Percentiles rank a stretch among this genome's conserved stretches.
These are phyloP conservation scores for Eupeodes latifasciatus DNA, from an alignment of 2,888 invertebrate genomes.

Conservation along the genomic window DNA sequence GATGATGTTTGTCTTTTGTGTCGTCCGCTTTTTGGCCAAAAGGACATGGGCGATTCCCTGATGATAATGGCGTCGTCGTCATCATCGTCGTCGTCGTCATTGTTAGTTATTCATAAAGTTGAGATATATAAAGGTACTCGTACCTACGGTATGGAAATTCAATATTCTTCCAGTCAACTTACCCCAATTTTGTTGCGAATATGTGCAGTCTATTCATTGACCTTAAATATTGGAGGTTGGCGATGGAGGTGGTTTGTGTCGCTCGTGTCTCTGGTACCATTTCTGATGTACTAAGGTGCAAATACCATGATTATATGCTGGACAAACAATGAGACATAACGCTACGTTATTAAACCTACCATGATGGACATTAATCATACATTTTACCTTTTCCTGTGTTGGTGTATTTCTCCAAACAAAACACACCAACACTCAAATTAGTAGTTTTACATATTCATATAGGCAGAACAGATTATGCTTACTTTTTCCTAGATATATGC, in stretches of 20 bases:
- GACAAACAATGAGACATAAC: constrained; percentile 71
- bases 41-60: not conserved
- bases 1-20: constrained; percentile 4
- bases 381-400: constrained; percentile 67
- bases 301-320: constrained; percentile 72
- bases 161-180: constrained; percentile 73
- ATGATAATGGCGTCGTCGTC: not conserved
- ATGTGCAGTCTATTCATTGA: constrained; percentile 23
- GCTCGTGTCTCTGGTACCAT: no score
- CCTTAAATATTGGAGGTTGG: not conserved
- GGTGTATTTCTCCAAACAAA: constrained; percentile 52
- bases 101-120: no score
- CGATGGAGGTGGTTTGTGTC: not conserved
- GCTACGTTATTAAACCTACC: not conserved
- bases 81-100: not conserved
- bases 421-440: constrained; percentile 4
- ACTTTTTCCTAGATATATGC: constrained; percentile 57
- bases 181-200: constrained; percentile 6
- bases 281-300: constrained; percentile 58
- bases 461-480: constrained; percentile 51
- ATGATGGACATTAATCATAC: constrained; percentile 74
- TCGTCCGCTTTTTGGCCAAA: constrained; percentile 2
- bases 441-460: not conserved
- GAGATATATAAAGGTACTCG: not conserved
- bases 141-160: constrained; percentile 35